Evolutionary conservation across 2,797 vertebrate genomes (phyloP), one percentile per base, ranked within the genome.

Genomic region (Cheirogaleus major): DNA sequence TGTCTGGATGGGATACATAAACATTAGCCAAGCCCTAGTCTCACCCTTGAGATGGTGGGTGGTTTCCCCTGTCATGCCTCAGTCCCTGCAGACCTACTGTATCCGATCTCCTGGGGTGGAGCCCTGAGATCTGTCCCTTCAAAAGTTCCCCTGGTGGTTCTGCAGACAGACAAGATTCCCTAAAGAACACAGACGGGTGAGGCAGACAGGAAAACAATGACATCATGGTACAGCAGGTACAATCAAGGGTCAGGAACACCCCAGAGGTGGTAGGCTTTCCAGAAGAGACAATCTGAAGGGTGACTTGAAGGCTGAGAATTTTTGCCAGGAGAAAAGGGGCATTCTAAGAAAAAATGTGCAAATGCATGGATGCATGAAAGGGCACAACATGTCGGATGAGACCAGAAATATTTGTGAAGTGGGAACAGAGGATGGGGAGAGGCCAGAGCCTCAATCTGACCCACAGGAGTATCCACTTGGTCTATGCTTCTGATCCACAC

Each of bases 371-470:
- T 6, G 2, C 23, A 2, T 9, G 61, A 8, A 27, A 15, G 18
- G 22, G 23, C 72, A 2, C 1, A 0, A 5, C 0, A 1, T 20
- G 13, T 1, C 13, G 41, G 41, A 57, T 12, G 67, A 14, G 48
- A 45, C 23, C 12, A 2, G 75, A 52, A 41, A 45, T 48, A 67
- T 23, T 20, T 50, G 82, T 67, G 1, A 27, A 13, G 23, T 13
- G 32, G 10, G 65, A 72, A 52, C 0, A 43, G 11, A 63, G 35
- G 70, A 5, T 12, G 10, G 7, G 35, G 70, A 86, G 50, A 30
- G 32, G 27, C 14, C 0, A 1, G n/a, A 15, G 50, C 4, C 38
- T 10, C 35, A 10, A 32, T 13, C 27, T 12, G 41, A 57, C 38
- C 61, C 11, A 2, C 0, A 1, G 6, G 69, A 73, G 38, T 57